Evolutionary conservation across 2,888 invertebrate genomes (phyloP), one percentile per base, ranked within the genome.

Genomic region (Punctoribates punctum): DNA sequence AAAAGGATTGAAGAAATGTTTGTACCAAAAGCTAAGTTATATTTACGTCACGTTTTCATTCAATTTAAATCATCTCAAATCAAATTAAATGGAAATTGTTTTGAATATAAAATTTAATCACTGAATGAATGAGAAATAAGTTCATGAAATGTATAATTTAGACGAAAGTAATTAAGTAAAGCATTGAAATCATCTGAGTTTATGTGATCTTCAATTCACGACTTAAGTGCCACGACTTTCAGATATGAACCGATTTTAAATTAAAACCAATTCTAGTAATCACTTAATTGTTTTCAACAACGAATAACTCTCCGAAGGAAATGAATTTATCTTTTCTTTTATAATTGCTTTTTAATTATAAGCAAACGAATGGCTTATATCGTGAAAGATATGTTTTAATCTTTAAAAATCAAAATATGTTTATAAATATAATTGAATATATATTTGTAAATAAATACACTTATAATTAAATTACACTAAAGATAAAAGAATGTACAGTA

Each of bases 181-280:
- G 34, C 34, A 34, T 34, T 34, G 34, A 34, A 34, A 34, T 34
- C 8, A 34, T 34, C 34, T 34, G 34, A 34, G 34, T 34, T 34
- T 34, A 34, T 34, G 34, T 62, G 62, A 62, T 62, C 29, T 62
- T 27, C 15, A 62, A 27, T 27, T 27, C 62, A 62, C 62, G 62
- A 62, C 29, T 62, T 5, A 4, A 29, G 62, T 27, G 27, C 62
- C 62, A 62, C 62, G 62, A 62, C 15, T 29, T 62, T 13, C 25
- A 29, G 13, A 62, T 15, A 13, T 62, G 25, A 62, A 25, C 20
- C 25, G 8, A 17, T 25, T 62, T 25, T 62, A 29, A 29, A 62
- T 27, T 29, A 25, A 62, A 62, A 6, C 6, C 8, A 62, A 29
- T 8, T 48, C 46, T 11, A 54, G 20, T 20, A 54, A 54, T 20